A percentile compares a stretch with the other conserved stretches of the same genome.
Evolutionary conservation across 1,140 invertebrate genomes (phyloP).

Genomic region (Habropoda laboriosa): DNA sequence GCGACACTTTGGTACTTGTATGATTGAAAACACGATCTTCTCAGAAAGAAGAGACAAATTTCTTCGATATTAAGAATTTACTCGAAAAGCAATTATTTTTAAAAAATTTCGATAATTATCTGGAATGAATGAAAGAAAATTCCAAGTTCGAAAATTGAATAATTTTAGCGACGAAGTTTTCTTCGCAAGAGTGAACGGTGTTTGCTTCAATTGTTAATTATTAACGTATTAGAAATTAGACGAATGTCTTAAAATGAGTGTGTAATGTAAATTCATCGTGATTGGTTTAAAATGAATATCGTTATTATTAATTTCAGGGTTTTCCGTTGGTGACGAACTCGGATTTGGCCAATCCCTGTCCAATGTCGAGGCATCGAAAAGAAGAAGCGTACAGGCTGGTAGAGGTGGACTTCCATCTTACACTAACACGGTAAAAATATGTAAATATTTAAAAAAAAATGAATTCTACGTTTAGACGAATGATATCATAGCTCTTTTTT

Average conservation of each 20-base stretch:
- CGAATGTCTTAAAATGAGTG: background rate
- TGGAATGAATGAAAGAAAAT: no score
- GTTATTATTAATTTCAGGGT: conserved; percentile 83
- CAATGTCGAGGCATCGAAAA: conserved; percentile 86
- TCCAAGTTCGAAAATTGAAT: no score
- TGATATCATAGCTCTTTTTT: background rate
- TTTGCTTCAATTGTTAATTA: no score
- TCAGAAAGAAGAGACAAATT: no score
- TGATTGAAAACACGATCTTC: background rate
- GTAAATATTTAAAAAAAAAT: no score
- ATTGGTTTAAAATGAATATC: background rate
- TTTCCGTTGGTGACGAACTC: conserved; percentile 91
- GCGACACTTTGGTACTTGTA: background rate
- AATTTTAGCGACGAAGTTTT: no score
- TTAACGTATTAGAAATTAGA: no score
- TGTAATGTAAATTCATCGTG: background rate
- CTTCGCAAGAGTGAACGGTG: no score
- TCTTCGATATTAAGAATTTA: no score
- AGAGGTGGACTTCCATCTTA: conserved; percentile 49
- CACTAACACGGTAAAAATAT: conserved; percentile 40
- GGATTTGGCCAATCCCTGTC: conserved; percentile 90
- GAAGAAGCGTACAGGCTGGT: conserved; percentile 84
- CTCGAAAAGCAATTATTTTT: no score
- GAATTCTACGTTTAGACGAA: no score
- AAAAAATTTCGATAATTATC: no score